Conservation (phyloP, 2,888 invertebrate genomes). For the Oasisia sp. region DNA sequence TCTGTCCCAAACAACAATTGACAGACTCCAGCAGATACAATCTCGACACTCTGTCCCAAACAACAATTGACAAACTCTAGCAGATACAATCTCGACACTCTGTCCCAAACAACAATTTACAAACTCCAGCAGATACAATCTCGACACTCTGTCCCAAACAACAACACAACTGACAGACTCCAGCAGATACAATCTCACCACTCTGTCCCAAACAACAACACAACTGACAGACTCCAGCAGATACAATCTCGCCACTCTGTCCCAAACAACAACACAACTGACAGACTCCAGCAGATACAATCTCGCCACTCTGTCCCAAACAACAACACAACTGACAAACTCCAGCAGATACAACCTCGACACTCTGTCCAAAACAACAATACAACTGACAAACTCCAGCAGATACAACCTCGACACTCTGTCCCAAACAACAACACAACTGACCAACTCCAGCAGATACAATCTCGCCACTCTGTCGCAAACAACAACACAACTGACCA, state of each 20-base stretch:
- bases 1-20: constrained; percentile 68
- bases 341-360: background rate
- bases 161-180: background rate
- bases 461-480: too few species aligned
- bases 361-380: too few species aligned
- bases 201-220: background rate
- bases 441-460: background rate
- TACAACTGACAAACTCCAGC: too few species aligned
- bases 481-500: too few species aligned
- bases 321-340: background rate
- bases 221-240: background rate
- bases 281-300: too few species aligned
- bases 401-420: background rate
- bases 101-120: background rate
- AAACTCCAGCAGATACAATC: background rate
- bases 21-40: background rate
- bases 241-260: background rate
- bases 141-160: background rate
- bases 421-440: background rate
- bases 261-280: background rate
- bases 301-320: background rate
- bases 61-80: background rate
- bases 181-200: background rate
- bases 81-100: background rate
- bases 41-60: background rate